Evolutionary conservation across 1,140 invertebrate species (phyloP).

Genomic region (Drosophila virilis): DNA sequence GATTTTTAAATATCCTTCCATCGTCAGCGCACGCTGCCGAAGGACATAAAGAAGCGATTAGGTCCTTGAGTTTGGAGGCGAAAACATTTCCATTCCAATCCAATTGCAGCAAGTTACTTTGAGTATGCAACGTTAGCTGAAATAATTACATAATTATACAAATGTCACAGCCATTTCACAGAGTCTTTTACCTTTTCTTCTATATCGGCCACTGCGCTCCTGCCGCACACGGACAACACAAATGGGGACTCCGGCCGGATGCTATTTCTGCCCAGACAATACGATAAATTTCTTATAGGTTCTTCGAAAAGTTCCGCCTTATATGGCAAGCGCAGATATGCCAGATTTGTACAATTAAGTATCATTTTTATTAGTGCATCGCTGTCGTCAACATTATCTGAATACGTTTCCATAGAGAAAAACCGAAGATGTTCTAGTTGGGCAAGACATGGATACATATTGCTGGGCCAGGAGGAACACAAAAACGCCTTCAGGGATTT

Average conservation of each 20-base stretch:
- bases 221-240: neutral
- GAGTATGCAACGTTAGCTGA: conserved; percentile 6
- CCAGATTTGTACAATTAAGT: neutral
- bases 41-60: neutral
- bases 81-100: conserved; percentile 12
- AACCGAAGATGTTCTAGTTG: conserved; percentile 8
- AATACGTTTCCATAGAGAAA: neutral
- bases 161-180: neutral
- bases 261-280: neutral
- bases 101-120: conserved; percentile 1
- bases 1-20: conserved; percentile 1
- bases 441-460: neutral
- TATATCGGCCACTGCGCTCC: neutral
- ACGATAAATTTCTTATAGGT: neutral
- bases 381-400: neutral
- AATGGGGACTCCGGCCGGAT: neutral
- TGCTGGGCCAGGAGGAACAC: conserved; percentile 4
- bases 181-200: conserved; percentile 7
- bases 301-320: neutral
- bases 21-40: neutral
- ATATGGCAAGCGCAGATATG: conserved; percentile 12
- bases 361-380: neutral
- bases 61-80: conserved; percentile 1
- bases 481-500: conserved; percentile 10
- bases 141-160: neutral